A percentile compares a stretch with the other conserved stretches of the same genome.
Conservation (phyloP, 2,113 vertebrate genomes). For the Lamprotornis superbus region DNA sequence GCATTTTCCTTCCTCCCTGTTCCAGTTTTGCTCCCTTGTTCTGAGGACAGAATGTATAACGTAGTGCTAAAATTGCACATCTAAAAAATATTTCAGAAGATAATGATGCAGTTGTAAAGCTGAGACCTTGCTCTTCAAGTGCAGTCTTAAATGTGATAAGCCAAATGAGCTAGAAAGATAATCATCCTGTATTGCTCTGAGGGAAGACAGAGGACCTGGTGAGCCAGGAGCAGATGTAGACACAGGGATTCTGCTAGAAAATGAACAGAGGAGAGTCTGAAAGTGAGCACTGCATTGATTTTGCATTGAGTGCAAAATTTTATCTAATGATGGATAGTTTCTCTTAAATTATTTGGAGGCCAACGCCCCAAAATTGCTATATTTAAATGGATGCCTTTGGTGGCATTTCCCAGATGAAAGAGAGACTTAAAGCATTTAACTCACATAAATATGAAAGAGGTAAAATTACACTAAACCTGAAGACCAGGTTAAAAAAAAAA, state of each 20-base stretch:
- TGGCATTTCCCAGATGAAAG: not conserved
- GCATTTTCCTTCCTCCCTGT: not conserved
- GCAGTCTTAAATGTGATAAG: not conserved
- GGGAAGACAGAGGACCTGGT: not conserved
- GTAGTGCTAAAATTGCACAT: not conserved
- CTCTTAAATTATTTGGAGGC: not conserved
- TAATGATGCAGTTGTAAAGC: not conserved
- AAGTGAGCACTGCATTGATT: not conserved
- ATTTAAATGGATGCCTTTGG: not conserved
- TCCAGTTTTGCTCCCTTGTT: not conserved
- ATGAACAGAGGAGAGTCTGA: not conserved
- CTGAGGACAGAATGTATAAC: not conserved
- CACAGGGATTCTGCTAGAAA: not conserved
- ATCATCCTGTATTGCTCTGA: not conserved
- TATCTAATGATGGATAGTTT: not conserved
- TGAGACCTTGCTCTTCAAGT: not conserved
- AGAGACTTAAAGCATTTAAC: not conserved
- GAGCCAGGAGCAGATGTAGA: not conserved
- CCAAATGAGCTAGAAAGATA: not conserved
- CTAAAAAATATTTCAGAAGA: not conserved
- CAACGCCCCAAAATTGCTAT: not conserved
- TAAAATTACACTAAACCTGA: not conserved
- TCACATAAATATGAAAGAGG: not conserved
- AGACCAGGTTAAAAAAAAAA: not conserved
- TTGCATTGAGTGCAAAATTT: not conserved